Percentiles rank a stretch among this genome's conserved stretches.
Conservation (phyloP, 2,797 vertebrate genomes). For the Chromis chromis region DNA sequence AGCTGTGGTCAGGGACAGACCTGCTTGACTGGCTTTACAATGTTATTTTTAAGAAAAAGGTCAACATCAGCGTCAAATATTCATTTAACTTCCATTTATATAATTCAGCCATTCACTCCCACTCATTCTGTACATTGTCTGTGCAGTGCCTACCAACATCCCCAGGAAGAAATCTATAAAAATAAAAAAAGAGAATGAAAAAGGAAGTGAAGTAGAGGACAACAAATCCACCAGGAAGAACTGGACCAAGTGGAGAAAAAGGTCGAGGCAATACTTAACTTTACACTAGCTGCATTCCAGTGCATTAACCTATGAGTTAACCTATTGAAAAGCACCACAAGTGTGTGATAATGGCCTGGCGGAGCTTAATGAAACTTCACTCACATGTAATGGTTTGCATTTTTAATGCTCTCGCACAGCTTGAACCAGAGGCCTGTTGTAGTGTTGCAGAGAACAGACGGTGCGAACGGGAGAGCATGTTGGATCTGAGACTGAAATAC, state of each 20-base stretch:
- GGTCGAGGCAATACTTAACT: conserved; percentile 68
- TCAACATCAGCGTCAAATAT: conserved; percentile 35
- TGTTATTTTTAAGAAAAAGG: background rate
- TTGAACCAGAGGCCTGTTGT: conserved; percentile 19
- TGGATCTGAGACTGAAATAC: conserved; percentile 37
- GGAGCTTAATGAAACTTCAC: conserved; percentile 57
- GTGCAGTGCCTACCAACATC: conserved; percentile 49
- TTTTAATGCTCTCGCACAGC: conserved; percentile 22
- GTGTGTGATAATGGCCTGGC: conserved; percentile 43
- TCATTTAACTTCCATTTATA: conserved; percentile 36
- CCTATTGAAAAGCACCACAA: conserved; percentile 56
- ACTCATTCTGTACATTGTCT: conserved; percentile 54
- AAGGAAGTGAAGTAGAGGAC: conserved; percentile 43
- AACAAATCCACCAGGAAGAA: conserved; percentile 63
- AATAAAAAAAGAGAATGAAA: conserved; percentile 27
- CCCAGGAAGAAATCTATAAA: conserved; percentile 55
- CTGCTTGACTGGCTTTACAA: background rate
- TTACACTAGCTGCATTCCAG: conserved; percentile 53
- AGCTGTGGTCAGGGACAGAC: conserved; percentile 5
- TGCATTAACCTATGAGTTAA: conserved; percentile 68
- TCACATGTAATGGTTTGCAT: conserved; percentile 24
- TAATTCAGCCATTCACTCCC: conserved; percentile 55
- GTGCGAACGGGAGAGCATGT: conserved; percentile 11
- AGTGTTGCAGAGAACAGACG: conserved; percentile 1
- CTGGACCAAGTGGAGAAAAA: conserved; percentile 53